Percentiles rank a stretch among this genome's conserved stretches.
These are phyloP conservation scores for Crocidura indochinensis DNA, from an alignment of 2,797 vertebrate genomes.

Conservation along the genomic window DNA sequence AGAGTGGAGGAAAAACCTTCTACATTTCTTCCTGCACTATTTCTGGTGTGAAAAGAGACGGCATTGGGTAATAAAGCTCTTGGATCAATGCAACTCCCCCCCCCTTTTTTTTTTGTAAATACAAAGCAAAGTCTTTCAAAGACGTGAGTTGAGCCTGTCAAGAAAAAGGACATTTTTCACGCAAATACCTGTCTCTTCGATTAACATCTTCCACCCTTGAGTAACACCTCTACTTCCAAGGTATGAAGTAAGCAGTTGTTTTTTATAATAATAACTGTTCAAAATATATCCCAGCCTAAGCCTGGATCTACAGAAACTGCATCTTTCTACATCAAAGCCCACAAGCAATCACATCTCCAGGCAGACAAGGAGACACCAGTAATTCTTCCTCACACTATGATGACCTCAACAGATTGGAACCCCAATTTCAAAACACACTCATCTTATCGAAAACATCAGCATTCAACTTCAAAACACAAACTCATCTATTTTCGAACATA, in stretches of 20 bases:
- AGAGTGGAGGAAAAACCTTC: neutral
- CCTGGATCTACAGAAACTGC: neutral
- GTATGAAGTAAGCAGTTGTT: neutral
- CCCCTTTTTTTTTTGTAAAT: neutral
- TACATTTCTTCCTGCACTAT: neutral
- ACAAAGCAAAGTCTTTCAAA: conserved; percentile 26
- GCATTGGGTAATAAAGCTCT: too few species aligned
- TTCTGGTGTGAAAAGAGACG: neutral
- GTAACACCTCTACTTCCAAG: neutral
- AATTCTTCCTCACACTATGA: neutral
- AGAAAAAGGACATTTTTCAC: neutral
- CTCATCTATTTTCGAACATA: too few species aligned
- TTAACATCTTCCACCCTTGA: neutral
- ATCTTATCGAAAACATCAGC: too few species aligned
- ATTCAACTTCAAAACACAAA: too few species aligned
- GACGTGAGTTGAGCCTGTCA: neutral
- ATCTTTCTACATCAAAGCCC: neutral
- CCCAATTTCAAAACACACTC: conserved; percentile 44
- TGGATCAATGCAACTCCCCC: conserved; percentile 30
- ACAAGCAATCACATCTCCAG: neutral
- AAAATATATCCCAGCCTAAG: neutral
- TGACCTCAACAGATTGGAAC: neutral
- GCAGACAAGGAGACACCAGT: neutral
- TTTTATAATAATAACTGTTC: neutral
- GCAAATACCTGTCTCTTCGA: neutral